phyloP scores from a whole-genome alignment of 2,888 invertebrate genomes.

The Hirtodrosophila cameraria region DNA sequence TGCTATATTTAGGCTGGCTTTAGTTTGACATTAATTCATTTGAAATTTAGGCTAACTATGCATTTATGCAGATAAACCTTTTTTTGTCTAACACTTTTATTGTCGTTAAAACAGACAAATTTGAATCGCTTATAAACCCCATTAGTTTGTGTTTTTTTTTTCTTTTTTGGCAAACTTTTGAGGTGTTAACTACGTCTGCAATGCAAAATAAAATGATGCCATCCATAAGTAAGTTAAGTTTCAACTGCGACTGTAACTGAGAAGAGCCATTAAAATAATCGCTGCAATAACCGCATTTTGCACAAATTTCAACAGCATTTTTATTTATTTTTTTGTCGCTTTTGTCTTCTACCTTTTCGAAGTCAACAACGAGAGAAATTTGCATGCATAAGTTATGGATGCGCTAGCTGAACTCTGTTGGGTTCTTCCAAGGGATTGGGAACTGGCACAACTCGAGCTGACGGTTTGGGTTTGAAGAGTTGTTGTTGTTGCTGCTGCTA shows the following conservation, averaged over 20 bases:
- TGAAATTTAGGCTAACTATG: not conserved
- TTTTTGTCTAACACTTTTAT: too few species aligned
- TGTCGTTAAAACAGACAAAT: not conserved
- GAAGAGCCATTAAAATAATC: conserved; percentile 75
- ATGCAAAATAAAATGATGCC: conserved; percentile 17
- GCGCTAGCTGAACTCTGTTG: conserved; percentile 31
- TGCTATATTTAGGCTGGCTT: conserved; percentile 16
- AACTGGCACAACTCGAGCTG: conserved; percentile 36
- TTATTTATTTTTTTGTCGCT: conserved; percentile 28
- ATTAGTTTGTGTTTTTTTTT: not conserved
- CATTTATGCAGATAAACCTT: not conserved
- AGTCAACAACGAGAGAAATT: conserved; percentile 65
- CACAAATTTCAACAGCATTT: conserved; percentile 56
- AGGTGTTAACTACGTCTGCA: conserved; percentile 48
- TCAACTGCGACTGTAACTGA: conserved; percentile 50
- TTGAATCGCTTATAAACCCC: not conserved
- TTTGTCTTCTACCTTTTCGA: conserved; percentile 61
- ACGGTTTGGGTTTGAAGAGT: conserved; percentile 24
- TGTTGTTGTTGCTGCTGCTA: conserved; percentile 9
- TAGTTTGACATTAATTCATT: conserved; percentile 34
- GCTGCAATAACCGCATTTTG: conserved; percentile 73
- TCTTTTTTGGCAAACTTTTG: conserved; percentile 27
- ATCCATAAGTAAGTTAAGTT: conserved; percentile 54
- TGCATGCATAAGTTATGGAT: conserved; percentile 78
- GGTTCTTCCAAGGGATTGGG: conserved; percentile 17